These are phyloP conservation scores for Cephus runcator DNA, from an alignment of 2,888 invertebrate species.

Conservation along the genomic window DNA sequence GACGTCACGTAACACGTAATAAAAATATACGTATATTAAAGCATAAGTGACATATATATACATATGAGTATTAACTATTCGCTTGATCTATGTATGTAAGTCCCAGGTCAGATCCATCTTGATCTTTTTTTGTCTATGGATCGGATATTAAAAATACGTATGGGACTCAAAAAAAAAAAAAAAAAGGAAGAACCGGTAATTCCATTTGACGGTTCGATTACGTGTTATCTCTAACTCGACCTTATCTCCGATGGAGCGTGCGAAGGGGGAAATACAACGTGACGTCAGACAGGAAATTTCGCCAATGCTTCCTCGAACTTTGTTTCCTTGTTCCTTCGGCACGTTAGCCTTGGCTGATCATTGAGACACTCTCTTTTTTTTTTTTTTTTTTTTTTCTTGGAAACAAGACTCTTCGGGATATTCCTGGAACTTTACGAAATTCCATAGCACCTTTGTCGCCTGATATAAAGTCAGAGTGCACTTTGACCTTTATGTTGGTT, in stretches of 20 bases:
- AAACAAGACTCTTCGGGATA: background rate
- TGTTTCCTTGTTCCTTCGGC: background rate
- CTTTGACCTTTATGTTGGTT: background rate
- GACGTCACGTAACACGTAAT: background rate
- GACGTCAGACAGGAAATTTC: background rate
- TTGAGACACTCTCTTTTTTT: background rate
- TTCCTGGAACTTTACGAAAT: background rate
- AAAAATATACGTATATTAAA: background rate
- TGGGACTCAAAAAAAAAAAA: background rate
- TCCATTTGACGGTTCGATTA: background rate
- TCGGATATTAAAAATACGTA: background rate
- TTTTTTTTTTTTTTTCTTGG: background rate
- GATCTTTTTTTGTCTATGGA: background rate
- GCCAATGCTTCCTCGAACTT: background rate
- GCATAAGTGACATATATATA: background rate
- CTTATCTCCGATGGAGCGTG: background rate
- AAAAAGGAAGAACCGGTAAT: background rate
- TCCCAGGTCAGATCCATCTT: background rate
- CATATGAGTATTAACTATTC: background rate
- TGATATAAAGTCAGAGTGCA: background rate
- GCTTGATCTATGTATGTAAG: fast-evolving
- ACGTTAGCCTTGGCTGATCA: background rate
- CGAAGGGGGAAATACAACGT: too few species aligned
- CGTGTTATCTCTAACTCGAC: background rate
- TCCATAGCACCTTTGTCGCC: background rate